Evolutionary conservation across 2,888 invertebrate genomes (phyloP).

Genomic region (Reticulitermes lucifugus): DNA sequence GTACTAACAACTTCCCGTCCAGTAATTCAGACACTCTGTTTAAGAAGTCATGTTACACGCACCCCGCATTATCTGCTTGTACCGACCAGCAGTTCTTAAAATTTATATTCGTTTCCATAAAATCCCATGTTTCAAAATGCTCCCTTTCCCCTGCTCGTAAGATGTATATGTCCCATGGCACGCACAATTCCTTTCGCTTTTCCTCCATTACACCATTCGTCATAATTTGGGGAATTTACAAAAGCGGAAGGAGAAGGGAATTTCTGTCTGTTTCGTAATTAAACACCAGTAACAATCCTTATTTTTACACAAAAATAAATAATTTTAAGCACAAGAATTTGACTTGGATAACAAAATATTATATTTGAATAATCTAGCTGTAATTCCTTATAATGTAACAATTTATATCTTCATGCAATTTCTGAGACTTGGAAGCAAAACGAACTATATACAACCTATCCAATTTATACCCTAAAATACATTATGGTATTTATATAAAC

Average conservation of each 20-base stretch:
- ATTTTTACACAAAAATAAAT: constrained; percentile 5
- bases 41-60: too few relatives aligned
- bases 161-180: constrained; percentile 33
- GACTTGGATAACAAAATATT: constrained; percentile 39
- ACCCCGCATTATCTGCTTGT: too few relatives aligned
- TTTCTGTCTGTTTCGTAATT: constrained; percentile 20
- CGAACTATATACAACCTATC: not conserved
- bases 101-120: too few relatives aligned
- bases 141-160: not conserved
- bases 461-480: too few relatives aligned
- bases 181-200: not conserved
- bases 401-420: not conserved
- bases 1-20: too few relatives aligned
- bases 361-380: constrained; percentile 34
- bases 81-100: too few relatives aligned
- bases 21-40: too few relatives aligned
- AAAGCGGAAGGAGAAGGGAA: constrained; percentile 13
- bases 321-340: constrained; percentile 33
- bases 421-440: not conserved
- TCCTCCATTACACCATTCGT: not conserved
- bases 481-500: too few relatives aligned
- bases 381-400: constrained; percentile 29
- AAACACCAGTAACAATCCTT: not conserved
- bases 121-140: constrained; percentile 25
- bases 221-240: constrained; percentile 36